Evolutionary conservation across 2,888 invertebrate species (phyloP).

Genomic region (Ormyrus labotus): DNA sequence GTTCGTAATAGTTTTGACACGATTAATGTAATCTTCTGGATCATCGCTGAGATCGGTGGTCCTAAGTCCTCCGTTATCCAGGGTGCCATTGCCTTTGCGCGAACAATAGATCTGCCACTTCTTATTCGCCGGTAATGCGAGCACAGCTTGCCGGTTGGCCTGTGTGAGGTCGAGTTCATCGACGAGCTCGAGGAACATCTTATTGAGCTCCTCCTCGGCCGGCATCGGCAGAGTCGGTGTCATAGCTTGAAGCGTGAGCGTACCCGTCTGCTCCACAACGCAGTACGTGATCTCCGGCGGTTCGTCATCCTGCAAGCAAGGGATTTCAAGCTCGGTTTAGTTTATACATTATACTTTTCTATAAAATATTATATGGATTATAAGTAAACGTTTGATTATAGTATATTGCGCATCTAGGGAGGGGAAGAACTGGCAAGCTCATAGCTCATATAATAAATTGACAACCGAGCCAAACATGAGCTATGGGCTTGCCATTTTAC

Average conservation of each 20-base stretch:
- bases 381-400: too few species aligned
- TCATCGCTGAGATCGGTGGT: conserved; percentile 85
- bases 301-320: conserved; percentile 86
- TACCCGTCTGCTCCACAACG: conserved; percentile 92
- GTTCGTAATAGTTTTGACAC: conserved; percentile 87
- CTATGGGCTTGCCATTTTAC: too few species aligned
- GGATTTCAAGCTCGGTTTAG: neutral
- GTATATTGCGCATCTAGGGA: too few species aligned
- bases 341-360: too few species aligned
- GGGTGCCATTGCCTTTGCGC: conserved; percentile 83
- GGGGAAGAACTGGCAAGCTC: too few species aligned
- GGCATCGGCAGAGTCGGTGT: conserved; percentile 97
- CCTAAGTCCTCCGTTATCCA: conserved; percentile 77
- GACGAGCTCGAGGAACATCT: conserved; percentile 95
- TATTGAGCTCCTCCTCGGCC: conserved; percentile 92
- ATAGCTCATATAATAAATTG: neutral
- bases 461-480: neutral
- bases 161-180: conserved; percentile 96
- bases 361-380: too few species aligned
- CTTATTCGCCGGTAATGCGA: conserved; percentile 94
- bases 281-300: conserved; percentile 97
- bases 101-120: conserved; percentile 99
- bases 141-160: conserved; percentile 95
- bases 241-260: conserved; percentile 90
- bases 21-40: conserved; percentile 95